These are phyloP conservation scores for Patiria pectinifera DNA, from an alignment of 53 echinoderm and acorn worm species.

Conservation along the genomic window DNA sequence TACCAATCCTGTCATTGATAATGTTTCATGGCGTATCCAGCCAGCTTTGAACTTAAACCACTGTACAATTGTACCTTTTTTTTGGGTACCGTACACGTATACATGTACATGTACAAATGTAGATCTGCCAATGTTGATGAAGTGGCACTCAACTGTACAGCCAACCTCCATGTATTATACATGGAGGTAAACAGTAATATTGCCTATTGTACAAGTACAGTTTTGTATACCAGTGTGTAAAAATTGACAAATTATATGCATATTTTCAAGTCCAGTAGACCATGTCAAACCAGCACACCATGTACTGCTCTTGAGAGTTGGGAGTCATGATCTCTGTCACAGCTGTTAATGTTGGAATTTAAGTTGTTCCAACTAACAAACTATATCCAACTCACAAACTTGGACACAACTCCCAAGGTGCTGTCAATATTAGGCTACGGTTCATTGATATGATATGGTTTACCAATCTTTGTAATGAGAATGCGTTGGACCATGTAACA, in stretches of 20 bases:
- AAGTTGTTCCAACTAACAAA: no score
- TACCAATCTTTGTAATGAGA: background rate
- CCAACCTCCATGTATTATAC: no score
- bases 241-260: background rate
- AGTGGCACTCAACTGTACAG: no score
- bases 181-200: no score
- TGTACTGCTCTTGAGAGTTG: background rate
- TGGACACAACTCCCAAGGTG: background rate
- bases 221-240: background rate
- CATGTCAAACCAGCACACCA: background rate
- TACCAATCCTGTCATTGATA: no score
- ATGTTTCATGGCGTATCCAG: no score
- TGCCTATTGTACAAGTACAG: background rate
- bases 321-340: background rate
- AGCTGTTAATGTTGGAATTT: background rate
- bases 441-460: slow-evolving; percentile 8
- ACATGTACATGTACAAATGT: no score
- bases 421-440: background rate
- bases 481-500: background rate
- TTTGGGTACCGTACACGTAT: no score
- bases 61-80: no score
- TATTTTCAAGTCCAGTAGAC: background rate
- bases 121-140: no score
- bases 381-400: background rate
- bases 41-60: no score